phyloP scores from a whole-genome alignment of 2,888 invertebrate genomes.

The Drosophila greeni region DNA sequence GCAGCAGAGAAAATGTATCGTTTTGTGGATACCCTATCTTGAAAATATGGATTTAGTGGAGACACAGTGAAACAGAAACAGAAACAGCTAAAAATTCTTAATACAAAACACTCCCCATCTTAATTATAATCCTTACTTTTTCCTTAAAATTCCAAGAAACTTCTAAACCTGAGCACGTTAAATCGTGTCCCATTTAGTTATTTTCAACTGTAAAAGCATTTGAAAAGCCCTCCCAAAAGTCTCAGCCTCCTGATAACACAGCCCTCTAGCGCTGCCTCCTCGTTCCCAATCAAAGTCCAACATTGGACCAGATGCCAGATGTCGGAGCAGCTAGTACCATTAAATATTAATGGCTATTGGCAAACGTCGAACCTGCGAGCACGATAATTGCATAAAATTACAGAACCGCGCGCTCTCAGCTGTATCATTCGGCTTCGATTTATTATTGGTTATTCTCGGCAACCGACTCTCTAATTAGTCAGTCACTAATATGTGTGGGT shows the following conservation, averaged over 20 bases:
- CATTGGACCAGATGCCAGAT: constrained; percentile 34
- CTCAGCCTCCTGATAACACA: constrained; percentile 15
- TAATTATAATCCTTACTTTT: not conserved
- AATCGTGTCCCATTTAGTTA: too few species aligned
- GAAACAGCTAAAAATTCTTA: not conserved
- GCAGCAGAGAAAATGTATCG: not conserved
- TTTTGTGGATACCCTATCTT: not conserved
- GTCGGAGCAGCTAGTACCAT: constrained; percentile 24
- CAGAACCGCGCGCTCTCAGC: constrained; percentile 17
- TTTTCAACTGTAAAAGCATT: not conserved
- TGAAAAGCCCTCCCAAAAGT: not conserved
- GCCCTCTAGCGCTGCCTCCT: not conserved
- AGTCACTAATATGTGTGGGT: constrained; percentile 55
- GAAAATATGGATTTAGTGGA: not conserved
- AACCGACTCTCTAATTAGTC: constrained; percentile 62
- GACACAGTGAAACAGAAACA: too few species aligned
- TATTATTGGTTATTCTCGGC: constrained; percentile 23
- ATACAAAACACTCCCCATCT: not conserved
- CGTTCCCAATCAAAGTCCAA: constrained; percentile 31
- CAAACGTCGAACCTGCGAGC: constrained; percentile 24
- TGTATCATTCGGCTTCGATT: constrained; percentile 27
- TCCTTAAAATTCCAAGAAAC: not conserved
- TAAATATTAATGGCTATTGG: constrained; percentile 43
- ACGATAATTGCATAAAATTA: constrained; percentile 45
- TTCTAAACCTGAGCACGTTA: not conserved